These are phyloP conservation scores for Urosaurus nigricauda DNA, from an alignment of 2,797 vertebrate species.

Conservation along the genomic window DNA sequence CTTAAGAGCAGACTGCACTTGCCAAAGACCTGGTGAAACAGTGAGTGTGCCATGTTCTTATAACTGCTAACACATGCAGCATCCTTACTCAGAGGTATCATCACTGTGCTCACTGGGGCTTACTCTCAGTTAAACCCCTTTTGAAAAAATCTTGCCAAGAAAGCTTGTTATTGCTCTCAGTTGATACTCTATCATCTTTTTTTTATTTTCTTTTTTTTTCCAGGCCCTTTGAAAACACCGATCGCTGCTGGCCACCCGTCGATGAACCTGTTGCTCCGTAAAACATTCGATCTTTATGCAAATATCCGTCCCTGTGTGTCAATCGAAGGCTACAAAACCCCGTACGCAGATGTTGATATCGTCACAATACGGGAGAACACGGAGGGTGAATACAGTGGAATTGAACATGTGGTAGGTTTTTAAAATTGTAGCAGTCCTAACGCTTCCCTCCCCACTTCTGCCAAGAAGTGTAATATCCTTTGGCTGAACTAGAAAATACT, in stretches of 20 bases:
- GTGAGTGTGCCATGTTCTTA: background rate
- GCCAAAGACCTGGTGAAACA: background rate
- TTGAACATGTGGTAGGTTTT: conserved; percentile 91
- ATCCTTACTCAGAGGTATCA: too few relatives aligned
- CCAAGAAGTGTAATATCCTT: background rate
- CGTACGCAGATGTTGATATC: conserved; percentile 92
- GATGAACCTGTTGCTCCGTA: conserved; percentile 94
- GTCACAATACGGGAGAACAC: conserved; percentile 98
- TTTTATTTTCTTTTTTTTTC: background rate
- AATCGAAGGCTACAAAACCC: conserved; percentile 94
- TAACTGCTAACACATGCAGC: background rate
- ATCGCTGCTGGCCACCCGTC: conserved; percentile 97
- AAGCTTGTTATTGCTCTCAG: background rate
- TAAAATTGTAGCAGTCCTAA: background rate
- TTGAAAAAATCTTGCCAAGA: too few relatives aligned
- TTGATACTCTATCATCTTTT: background rate
- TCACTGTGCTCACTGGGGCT: too few relatives aligned
- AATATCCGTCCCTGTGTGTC: conserved; percentile 95
- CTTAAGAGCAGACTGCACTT: background rate
- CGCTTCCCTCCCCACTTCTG: background rate
- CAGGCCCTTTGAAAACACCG: conserved; percentile 95
- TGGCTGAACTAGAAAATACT: background rate
- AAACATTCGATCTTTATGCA: conserved; percentile 96
- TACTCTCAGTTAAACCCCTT: too few relatives aligned
- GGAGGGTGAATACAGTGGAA: conserved; percentile 97